Percentiles rank a stretch among this genome's conserved stretches.
Evolutionary conservation across 2,113 vertebrate species (phyloP).

Genomic region (Erinaceus europaeus): DNA sequence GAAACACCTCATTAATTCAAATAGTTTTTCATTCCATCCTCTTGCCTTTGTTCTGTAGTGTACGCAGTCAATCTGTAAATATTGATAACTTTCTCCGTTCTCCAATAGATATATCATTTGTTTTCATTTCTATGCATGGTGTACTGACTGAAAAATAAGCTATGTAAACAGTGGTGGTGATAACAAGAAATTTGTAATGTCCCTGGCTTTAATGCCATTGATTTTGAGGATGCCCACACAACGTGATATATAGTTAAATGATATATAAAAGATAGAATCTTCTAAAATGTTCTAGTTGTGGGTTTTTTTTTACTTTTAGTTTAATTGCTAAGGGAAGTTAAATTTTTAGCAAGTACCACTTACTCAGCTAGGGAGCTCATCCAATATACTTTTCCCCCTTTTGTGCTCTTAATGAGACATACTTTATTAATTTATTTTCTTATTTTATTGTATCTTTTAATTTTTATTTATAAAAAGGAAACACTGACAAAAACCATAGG

Average conservation of each 20-base stretch:
- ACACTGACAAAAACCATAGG: no score
- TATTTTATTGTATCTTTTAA: background rate
- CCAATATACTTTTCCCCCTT: background rate
- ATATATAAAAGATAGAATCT: background rate
- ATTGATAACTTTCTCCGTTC: background rate
- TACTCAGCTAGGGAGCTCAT: background rate
- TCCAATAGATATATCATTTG: background rate
- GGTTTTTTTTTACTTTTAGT: no score
- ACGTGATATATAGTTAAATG: background rate
- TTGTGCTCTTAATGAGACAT: background rate
- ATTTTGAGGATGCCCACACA: background rate
- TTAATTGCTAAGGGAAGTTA: background rate
- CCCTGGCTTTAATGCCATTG: background rate
- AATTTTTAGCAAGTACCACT: conserved; percentile 14
- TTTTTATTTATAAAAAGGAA: no score
- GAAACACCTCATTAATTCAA: conserved; percentile 12
- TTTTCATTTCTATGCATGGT: conserved; percentile 4
- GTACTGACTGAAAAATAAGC: background rate
- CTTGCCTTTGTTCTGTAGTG: background rate
- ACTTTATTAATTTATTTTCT: background rate
- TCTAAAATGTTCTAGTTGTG: background rate
- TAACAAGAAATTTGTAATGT: background rate
- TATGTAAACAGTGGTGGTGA: background rate
- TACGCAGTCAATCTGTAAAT: background rate
- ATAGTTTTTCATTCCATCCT: background rate